A percentile compares a stretch with the other conserved stretches of the same genome.
Conservation (phyloP, 2,888 invertebrate genomes). For the Aphidius colemani region DNA sequence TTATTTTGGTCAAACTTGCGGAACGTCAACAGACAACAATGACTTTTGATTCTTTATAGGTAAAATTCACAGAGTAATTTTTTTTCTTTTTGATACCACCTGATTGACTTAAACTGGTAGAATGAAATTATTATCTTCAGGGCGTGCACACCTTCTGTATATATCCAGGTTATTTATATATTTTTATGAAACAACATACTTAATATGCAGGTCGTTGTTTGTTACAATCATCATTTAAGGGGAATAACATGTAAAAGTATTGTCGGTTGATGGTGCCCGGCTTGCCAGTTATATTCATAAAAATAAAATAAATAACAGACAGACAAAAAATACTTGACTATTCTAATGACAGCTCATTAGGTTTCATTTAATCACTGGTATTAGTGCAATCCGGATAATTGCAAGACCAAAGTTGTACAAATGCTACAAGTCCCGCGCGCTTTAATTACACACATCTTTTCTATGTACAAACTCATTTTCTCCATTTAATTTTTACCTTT, state of each 20-base stretch:
- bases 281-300: background rate
- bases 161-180: constrained; percentile 9
- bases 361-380: constrained; percentile 54
- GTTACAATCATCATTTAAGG: constrained; percentile 3
- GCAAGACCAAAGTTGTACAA: constrained; percentile 11
- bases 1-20: too few relatives aligned
- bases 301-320: constrained; percentile 1
- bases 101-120: too few relatives aligned
- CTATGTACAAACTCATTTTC: too few relatives aligned
- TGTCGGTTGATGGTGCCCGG: constrained; percentile 4
- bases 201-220: too few relatives aligned
- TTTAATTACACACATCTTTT: constrained; percentile 32
- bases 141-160: constrained; percentile 3
- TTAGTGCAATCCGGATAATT: constrained; percentile 54
- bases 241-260: background rate
- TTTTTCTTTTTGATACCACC: too few relatives aligned
- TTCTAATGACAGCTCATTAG: constrained; percentile 55
- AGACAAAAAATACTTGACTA: constrained; percentile 41
- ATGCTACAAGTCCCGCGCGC: constrained; percentile 11
- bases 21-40: too few relatives aligned
- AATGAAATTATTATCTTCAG: too few relatives aligned
- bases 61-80: too few relatives aligned
- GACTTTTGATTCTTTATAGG: too few relatives aligned
- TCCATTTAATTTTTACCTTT: too few relatives aligned
- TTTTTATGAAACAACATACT: too few relatives aligned